These are phyloP conservation scores for Formica selysi DNA, from an alignment of 1,140 invertebrate species.

Conservation along the genomic window DNA sequence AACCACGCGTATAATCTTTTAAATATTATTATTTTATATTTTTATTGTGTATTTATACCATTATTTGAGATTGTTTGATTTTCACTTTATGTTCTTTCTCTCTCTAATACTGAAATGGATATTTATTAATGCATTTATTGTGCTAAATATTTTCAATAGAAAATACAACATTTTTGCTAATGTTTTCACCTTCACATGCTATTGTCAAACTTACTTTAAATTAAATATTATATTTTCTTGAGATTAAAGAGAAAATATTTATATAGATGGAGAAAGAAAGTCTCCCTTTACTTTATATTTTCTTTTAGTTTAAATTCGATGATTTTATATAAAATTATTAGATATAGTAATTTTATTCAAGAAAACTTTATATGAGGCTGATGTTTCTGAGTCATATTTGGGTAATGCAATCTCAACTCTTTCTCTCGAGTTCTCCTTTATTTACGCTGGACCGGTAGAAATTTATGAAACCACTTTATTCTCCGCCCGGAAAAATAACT, in stretches of 20 bases:
- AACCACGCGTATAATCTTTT: not conserved
- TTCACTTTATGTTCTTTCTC: not conserved
- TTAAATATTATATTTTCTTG: not conserved
- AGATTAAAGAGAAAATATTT: not conserved
- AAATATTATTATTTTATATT: not conserved
- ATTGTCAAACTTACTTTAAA: constrained; percentile 18
- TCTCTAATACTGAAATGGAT: too few relatives aligned
- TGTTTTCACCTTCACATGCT: not conserved
- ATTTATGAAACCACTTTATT: constrained; percentile 76
- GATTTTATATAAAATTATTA: constrained; percentile 1
- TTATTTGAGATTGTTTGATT: not conserved
- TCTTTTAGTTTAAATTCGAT: not conserved
- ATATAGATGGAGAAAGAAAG: not conserved
- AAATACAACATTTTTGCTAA: not conserved
- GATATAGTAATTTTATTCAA: too few relatives aligned
- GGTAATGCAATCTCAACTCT: constrained; percentile 75
- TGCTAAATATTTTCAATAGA: too few relatives aligned
- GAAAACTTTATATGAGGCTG: not conserved
- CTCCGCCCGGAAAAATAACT: constrained; percentile 73
- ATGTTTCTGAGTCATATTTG: constrained; percentile 53
- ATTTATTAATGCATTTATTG: too few relatives aligned
- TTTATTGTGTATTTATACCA: not conserved
- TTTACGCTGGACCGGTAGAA: constrained; percentile 65
- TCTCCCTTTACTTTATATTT: not conserved
- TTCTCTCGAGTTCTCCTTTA: constrained; percentile 66